Base-by-base conservation (phyloP, 1,140 invertebrate genomes). In the Chrysopa pallens region DNA sequence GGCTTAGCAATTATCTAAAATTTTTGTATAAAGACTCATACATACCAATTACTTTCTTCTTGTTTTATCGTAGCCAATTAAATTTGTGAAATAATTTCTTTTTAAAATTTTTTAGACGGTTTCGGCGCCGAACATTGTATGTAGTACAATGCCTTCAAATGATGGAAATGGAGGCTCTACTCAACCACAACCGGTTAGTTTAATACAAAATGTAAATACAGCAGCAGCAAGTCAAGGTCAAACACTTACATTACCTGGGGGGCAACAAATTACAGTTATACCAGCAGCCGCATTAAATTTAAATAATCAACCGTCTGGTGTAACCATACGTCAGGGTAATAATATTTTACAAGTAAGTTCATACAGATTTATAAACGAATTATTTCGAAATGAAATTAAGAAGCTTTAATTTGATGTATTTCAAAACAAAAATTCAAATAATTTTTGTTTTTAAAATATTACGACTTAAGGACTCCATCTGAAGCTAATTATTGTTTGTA, bases 231-330 rank as follows among this genome's bases (percentile, higher is more conserved):
- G 60, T 0, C 60, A 62, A 0, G 8, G 8, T 57, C 70, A 73
- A 42, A 76, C 71, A 12, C 70, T 76, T 44, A 73, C 73, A 33
- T 72, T 72, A 48, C 67, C 73, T 3, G 74, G 76, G 58, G 75
- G 74, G 1, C 78, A 80, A 54, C 78, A 82, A 52, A 63, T 82
- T 40, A 80, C 78, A 1, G 67, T 83, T 11, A 82, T 82, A 48
- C 75, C 75, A 29, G 69, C 75, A 0, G 68, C 73, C n/a, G 69
- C 68, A 29, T 51, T 72, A 23, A 60, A 46, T 12, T 35, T 51
- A 51, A 49, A 46, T 14, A 44, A 50, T 57, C 58, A 42, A 55
- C 58, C 46, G 48, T 59, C 8, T 38, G 57, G 29, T 43, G 48
- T 29, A 45, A 51, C 23, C 55, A 33, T 41, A 1, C 14, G 49